Evolutionary conservation across 2,888 invertebrate species (phyloP).

Genomic region (Drosophila birchii): DNA sequence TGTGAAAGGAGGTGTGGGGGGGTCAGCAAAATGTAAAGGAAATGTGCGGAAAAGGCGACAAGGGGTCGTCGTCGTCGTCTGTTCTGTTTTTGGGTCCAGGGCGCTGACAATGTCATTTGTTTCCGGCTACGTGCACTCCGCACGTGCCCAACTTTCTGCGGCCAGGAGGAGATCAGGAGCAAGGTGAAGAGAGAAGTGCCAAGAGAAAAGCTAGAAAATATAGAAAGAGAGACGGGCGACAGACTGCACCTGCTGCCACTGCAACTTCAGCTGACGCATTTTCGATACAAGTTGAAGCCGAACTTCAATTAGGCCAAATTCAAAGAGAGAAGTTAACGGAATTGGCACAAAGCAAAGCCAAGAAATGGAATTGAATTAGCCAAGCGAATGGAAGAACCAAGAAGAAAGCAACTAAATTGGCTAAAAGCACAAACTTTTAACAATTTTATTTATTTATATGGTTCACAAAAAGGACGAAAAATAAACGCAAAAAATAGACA

Average conservation of each 20-base stretch:
- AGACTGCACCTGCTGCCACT: conserved; percentile 34
- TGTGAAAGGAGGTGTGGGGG: not conserved
- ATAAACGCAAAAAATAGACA: too few relatives aligned
- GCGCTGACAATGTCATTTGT: conserved; percentile 77
- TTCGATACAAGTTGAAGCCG: conserved; percentile 26
- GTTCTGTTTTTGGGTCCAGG: conserved; percentile 39
- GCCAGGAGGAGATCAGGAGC: conserved; percentile 2
- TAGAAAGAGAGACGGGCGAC: not conserved
- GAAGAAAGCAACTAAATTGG: conserved; percentile 2
- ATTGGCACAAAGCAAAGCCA: conserved; percentile 20
- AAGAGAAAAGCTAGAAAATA: conserved; percentile 1
- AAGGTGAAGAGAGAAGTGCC: not conserved
- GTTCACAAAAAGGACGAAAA: not conserved
- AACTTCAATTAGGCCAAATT: conserved; percentile 62
- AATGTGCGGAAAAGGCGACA: not conserved
- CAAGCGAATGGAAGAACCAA: not conserved
- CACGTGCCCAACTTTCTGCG: conserved; percentile 60
- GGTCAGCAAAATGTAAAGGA: not conserved
- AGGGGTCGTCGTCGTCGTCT: conserved; percentile 13
- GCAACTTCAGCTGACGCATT: conserved; percentile 35
- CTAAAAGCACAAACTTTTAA: not conserved
- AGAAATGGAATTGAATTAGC: conserved; percentile 19
- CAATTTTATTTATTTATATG: not conserved
- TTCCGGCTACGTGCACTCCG: conserved; percentile 75
- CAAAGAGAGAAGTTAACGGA: conserved; percentile 27